Evolutionary conservation across 23 tunicate genomes (phyloP).

Genomic region (Trididemnum miniatum): DNA sequence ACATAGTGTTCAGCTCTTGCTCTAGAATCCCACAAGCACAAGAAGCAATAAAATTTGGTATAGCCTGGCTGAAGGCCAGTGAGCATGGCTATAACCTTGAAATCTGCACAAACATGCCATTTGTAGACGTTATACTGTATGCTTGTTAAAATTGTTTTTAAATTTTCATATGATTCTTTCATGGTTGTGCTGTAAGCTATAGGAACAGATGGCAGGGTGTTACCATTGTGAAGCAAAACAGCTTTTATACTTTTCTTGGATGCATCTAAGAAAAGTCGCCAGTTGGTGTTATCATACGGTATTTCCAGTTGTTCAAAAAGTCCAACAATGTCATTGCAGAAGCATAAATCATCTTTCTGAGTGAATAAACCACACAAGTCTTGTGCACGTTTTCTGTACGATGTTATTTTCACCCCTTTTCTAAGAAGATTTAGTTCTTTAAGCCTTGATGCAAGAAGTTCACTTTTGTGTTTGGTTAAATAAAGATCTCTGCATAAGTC

Average conservation of each 20-base stretch:
- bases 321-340: constrained; percentile 19
- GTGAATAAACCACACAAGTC: constrained; percentile 3
- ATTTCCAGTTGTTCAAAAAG: constrained; percentile 17
- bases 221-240: constrained; percentile 18
- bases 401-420: constrained; percentile 16
- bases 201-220: constrained; percentile 18
- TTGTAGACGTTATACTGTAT: not conserved
- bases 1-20: constrained; percentile 14
- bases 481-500: constrained; percentile 18
- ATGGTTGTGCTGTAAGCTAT: constrained; percentile 20
- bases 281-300: constrained; percentile 22
- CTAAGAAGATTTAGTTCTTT: constrained; percentile 13
- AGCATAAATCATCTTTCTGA: constrained; percentile 12
- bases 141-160: constrained; percentile 16
- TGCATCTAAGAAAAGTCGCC: constrained; percentile 20
- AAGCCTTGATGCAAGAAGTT: constrained; percentile 22
- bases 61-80: constrained; percentile 24
- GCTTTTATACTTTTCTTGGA: constrained; percentile 18
- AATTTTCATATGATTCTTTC: constrained; percentile 31
- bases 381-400: constrained; percentile 25
- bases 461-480: constrained; percentile 18
- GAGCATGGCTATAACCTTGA: constrained; percentile 22
- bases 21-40: constrained; percentile 10
- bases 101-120: constrained; percentile 22
- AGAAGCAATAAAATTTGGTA: constrained; percentile 24